Base-by-base conservation (phyloP, 1,140 invertebrate species). In the Drosophila simulans region DNA sequence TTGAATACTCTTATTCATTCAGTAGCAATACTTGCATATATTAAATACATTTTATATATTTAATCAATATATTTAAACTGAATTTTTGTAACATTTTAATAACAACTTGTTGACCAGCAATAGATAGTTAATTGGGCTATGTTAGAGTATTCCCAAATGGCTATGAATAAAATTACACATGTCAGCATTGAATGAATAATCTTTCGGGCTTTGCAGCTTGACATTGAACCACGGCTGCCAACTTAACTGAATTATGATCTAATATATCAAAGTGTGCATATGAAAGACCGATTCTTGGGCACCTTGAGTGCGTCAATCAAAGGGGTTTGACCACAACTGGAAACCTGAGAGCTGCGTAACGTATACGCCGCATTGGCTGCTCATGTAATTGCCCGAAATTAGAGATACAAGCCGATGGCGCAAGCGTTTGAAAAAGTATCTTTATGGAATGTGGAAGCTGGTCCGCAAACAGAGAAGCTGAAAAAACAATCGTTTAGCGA, bases 391-490 rank as follows among this genome's bases (percentile, higher is more conserved):
- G 52, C 25, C 45, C 39, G 31, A 74, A 55, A 69, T 11, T 40
- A 39, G 34, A 69, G 63, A 70, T 70, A 69, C 49, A 13, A 56
- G 42, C 31, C 3, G 65, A 70, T 71, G 57, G 53, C 65, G 68
- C 51, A 70, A 65, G 43, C 37, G 27, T 49, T 57, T 48, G 35
- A 70, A 70, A 69, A 71, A 35, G 65, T 70, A 71, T 60, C 54
- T 57, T 70, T 75, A 53, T 58, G 69, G 75, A 65, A 86, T 86
- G 74, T 54, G 62, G 60, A 63, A 35, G 65, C 59, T 64, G 59
- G 43, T 51, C 15, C 35, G 11, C 55, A 58, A 52, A 13, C 49
- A 34, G 25, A 15, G 11, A 11, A 13, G n/a, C 25, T 25, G 12
- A 43, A 64, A n/a, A 57, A 34, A 57, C 35, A 71, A 70, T 42